Conservation (phyloP, 1,140 invertebrate species). For the Penaeus vannamei region DNA sequence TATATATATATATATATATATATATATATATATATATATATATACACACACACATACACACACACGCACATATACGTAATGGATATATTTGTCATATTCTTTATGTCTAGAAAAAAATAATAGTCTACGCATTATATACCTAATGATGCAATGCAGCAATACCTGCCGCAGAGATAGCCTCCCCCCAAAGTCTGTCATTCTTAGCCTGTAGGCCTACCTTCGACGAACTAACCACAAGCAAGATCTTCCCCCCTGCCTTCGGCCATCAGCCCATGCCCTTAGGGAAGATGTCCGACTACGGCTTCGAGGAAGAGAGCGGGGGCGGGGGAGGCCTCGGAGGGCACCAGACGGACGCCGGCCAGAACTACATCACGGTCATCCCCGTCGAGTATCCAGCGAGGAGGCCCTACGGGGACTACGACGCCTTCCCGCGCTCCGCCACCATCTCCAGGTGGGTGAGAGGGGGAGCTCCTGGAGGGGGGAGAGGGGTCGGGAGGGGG, state of each 20-base stretch:
- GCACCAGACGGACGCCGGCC: slow-evolving; percentile 67
- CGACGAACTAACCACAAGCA: background rate
- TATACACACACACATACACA: no score
- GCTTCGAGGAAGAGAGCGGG: slow-evolving; percentile 65
- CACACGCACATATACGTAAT: no score
- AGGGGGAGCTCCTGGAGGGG: background rate
- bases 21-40: no score
- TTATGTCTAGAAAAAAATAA: no score
- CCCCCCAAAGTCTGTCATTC: no score
- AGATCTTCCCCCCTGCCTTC: background rate
- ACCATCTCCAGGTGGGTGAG: slow-evolving; percentile 53
- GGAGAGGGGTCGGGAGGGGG: background rate
- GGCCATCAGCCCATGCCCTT: slow-evolving; percentile 52
- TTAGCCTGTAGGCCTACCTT: no score
- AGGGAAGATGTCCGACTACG: slow-evolving; percentile 67
- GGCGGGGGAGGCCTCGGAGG: slow-evolving; percentile 61
- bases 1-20: no score
- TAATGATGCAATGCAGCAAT: no score
- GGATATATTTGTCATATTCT: no score
- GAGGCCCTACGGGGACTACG: slow-evolving; percentile 63
- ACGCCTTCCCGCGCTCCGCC: slow-evolving; percentile 66
- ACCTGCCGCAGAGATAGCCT: no score
- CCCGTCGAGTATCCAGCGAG: slow-evolving; percentile 68
- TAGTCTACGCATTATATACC: no score
- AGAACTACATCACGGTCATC: slow-evolving; percentile 68